Base-by-base conservation (phyloP, 1,140 invertebrate genomes). In the Alviniconcha marisindica region DNA sequence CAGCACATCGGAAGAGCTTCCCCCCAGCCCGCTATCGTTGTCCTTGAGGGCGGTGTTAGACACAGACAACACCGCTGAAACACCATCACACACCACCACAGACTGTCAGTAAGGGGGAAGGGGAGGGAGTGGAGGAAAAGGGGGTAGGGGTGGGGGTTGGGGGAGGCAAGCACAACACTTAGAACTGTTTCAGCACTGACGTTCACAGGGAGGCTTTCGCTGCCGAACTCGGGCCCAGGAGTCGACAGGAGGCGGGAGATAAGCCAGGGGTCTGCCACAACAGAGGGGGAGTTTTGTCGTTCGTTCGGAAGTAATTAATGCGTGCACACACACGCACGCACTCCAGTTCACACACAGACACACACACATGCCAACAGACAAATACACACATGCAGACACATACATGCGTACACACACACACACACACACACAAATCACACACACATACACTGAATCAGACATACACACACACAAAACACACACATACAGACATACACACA, bases 61-160 rank as follows among this genome's bases (percentile, higher is more conserved):
- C 24, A 90, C 90, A n/a, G 88, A 89, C 77, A 90, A 54, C 4
- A 90, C 90, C 78, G 90, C 89, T 90, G 84, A 38, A 89, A 86
- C 31, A 42, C 69, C 80, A 89, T 21, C 36, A 66, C 38, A 80
- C 73, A 76, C 40, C n/a, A 54, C 28, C 44, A 77, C 51, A 77
- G 44, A 44, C 76, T 28, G 42, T 76, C 36, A 76, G 40, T 48
- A 1, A 28, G 7, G 73, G 63, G 56, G 44, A 38, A 40, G 21
- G 33, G 77, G 77, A 1, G 36, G 38, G 38, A 42, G 15, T 21
- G 2, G 3, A 21, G 71, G 42, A 1, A 42, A 40, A 18, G 3
- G 21, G 71, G 71, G 24, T 21, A 4, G 71, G 40, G 42, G 42
- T 7, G 69, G 69, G 66, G 36, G 12, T 69, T 5, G n/a, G 63